Evolutionary conservation across 2,888 invertebrate genomes (phyloP).

Genomic region (Erynnis tages): DNA sequence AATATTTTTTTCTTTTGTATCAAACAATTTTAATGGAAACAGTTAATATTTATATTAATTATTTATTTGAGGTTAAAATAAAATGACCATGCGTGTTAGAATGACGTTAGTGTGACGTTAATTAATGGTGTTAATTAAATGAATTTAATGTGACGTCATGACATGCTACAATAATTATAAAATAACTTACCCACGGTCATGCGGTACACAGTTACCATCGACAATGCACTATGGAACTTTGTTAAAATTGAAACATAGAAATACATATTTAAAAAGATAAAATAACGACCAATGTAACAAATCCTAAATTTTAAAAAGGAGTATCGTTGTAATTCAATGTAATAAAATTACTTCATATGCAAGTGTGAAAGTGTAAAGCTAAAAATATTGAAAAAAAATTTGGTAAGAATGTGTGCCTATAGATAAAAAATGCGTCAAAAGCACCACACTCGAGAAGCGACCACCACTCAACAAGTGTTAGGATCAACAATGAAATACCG

Average conservation of each 20-base stretch:
- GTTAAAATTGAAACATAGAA: neutral
- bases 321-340: no score
- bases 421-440: neutral
- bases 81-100: slow-evolving; percentile 1
- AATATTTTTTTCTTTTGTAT: no score
- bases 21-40: no score
- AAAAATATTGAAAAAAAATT: neutral
- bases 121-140: neutral
- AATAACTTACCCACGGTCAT: slow-evolving; percentile 50
- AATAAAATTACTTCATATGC: no score
- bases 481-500: slow-evolving; percentile 71
- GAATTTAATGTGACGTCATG: slow-evolving; percentile 24
- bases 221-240: slow-evolving; percentile 21
- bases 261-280: no score
- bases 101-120: neutral
- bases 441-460: neutral
- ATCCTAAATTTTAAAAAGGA: no score
- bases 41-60: no score
- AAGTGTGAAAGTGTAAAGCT: no score
- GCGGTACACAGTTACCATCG: slow-evolving; percentile 19
- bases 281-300: no score
- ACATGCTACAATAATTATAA: slow-evolving; percentile 48
- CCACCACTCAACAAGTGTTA: slow-evolving; percentile 34
- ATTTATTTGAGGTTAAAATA: neutral
- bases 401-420: no score